A percentile compares a stretch with the other conserved stretches of the same genome.
Evolutionary conservation across 2,797 vertebrate genomes (phyloP).

Genomic region (Labroides dimidiatus): DNA sequence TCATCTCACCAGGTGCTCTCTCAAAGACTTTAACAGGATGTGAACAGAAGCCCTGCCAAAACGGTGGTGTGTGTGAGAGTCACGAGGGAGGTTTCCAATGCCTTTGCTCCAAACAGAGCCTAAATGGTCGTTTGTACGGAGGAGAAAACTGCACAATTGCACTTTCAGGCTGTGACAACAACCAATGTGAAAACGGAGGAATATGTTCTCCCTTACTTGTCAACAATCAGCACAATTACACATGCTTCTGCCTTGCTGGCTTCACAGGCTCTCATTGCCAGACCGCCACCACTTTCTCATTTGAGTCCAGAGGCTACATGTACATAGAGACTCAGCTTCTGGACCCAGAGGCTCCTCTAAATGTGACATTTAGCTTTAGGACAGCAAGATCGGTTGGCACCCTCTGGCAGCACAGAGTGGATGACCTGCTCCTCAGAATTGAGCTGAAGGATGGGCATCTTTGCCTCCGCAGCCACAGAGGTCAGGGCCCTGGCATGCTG

Average conservation of each 20-base stretch:
- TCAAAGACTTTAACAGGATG: constrained; percentile 83
- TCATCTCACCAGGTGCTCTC: constrained; percentile 78
- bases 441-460: constrained; percentile 85
- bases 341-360: constrained; percentile 72
- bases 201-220: constrained; percentile 86
- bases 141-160: constrained; percentile 86
- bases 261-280: constrained; percentile 86
- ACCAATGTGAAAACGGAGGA: constrained; percentile 88
- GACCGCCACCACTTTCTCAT: constrained; percentile 87
- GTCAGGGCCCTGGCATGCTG: constrained; percentile 60
- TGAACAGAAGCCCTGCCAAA: constrained; percentile 87
- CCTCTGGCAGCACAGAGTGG: constrained; percentile 82
- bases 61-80: constrained; percentile 89
- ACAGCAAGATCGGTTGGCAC: constrained; percentile 81
- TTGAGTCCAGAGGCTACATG: constrained; percentile 86
- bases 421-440: constrained; percentile 80
- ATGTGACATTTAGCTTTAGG: constrained; percentile 87
- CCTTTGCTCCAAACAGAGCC: constrained; percentile 82
- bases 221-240: constrained; percentile 79
- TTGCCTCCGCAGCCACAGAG: constrained; percentile 77
- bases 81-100: constrained; percentile 85
- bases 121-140: constrained; percentile 84
- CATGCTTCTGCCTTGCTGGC: constrained; percentile 88
- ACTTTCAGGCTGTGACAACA: constrained; percentile 86
- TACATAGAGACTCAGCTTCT: constrained; percentile 70